Percentiles rank a stretch among this genome's conserved stretches.
phyloP scores from a whole-genome alignment of 92 coral and sea anemone species.

The Palythoa heliodiscus region DNA sequence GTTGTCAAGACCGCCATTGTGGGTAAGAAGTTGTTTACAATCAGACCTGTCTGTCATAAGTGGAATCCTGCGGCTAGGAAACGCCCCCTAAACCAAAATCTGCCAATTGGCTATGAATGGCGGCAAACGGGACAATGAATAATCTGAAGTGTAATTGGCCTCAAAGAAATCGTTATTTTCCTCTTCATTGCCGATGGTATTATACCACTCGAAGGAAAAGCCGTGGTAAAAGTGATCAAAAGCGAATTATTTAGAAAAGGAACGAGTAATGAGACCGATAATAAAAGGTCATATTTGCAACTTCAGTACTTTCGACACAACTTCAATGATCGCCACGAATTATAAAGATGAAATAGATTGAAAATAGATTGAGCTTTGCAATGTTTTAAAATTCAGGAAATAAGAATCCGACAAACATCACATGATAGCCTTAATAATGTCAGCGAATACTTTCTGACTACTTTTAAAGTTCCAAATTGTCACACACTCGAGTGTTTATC shows the following conservation, averaged over 20 bases:
- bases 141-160: slow-evolving; percentile 88
- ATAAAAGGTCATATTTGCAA: slow-evolving; percentile 18
- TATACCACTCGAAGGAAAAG: slow-evolving; percentile 65
- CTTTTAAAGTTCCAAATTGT: slow-evolving; percentile 17
- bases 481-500: slow-evolving; percentile 23
- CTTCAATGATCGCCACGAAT: background rate
- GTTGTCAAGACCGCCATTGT: slow-evolving; percentile 79
- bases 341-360: slow-evolving; percentile 8
- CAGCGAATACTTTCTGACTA: background rate
- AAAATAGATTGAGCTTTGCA: slow-evolving; percentile 14
- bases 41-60: slow-evolving; percentile 80
- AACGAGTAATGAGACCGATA: background rate
- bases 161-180: slow-evolving; percentile 68
- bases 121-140: slow-evolving; percentile 75
- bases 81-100: slow-evolving; percentile 81
- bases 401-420: slow-evolving; percentile 22
- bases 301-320: background rate
- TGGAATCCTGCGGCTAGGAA: slow-evolving; percentile 59
- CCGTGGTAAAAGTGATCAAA: slow-evolving; percentile 60
- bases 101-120: slow-evolving; percentile 78
- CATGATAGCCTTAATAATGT: slow-evolving; percentile 21
- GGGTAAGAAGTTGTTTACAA: slow-evolving; percentile 80
- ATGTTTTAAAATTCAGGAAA: slow-evolving; percentile 34
- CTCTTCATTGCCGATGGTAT: slow-evolving; percentile 64
- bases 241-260: slow-evolving; percentile 45